phyloP scores from a whole-genome alignment of 2,797 vertebrate species.

The Loris lydekkerianus region DNA sequence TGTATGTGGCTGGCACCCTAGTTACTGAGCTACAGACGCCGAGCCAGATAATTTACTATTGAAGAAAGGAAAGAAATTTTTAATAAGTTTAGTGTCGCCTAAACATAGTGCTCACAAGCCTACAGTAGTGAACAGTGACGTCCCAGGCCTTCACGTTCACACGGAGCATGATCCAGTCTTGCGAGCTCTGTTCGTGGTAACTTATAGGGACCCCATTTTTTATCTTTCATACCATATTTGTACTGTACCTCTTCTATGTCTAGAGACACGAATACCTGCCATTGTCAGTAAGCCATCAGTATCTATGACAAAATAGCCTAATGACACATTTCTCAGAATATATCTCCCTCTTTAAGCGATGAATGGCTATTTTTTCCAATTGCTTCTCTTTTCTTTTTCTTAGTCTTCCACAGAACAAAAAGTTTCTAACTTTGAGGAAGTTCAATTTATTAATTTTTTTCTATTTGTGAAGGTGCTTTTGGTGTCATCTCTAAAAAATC shows the following conservation, averaged over 20 bases:
- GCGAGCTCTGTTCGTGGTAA: not conserved
- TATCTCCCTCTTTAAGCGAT: too few relatives aligned
- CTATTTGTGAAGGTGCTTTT: not conserved
- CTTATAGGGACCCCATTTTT: not conserved
- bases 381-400: not conserved
- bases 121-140: too few relatives aligned
- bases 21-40: too few relatives aligned
- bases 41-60: too few relatives aligned
- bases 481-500: not conserved
- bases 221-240: not conserved
- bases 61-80: too few relatives aligned
- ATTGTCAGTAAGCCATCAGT: too few relatives aligned
- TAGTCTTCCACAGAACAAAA: not conserved
- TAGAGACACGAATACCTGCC: not conserved
- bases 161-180: not conserved
- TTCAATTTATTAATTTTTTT: not conserved
- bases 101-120: too few relatives aligned
- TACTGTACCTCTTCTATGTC: not conserved
- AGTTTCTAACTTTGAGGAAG: not conserved
- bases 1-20: too few relatives aligned
- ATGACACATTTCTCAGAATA: too few relatives aligned
- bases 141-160: not conserved
- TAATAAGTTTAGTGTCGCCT: too few relatives aligned
- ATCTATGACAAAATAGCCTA: too few relatives aligned
- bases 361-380: not conserved